These are phyloP conservation scores for Sinocyclocheilus anophthalmus DNA, from an alignment of 2,113 vertebrate species.

Conservation along the genomic window DNA sequence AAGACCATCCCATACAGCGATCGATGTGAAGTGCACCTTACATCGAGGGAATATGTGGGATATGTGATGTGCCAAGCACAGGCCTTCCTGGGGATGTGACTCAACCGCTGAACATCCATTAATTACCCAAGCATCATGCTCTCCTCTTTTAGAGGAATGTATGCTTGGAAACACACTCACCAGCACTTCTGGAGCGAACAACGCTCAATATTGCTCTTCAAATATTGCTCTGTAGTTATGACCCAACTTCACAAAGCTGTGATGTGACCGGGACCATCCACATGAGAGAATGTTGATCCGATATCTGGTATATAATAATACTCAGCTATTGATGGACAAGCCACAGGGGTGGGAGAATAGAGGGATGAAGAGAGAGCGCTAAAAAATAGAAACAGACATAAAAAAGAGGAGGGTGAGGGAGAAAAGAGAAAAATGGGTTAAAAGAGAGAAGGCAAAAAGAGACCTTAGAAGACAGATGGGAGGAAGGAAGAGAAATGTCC, in stretches of 20 bases:
- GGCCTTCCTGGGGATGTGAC: constrained; percentile 27
- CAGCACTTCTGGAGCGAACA: background rate
- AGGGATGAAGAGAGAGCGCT: background rate
- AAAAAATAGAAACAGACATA: constrained; percentile 18
- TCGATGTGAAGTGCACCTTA: constrained; percentile 27
- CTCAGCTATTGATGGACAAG: constrained; percentile 48
- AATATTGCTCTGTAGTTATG: constrained; percentile 9
- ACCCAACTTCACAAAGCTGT: constrained; percentile 47
- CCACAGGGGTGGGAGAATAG: constrained; percentile 29
- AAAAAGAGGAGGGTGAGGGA: background rate
- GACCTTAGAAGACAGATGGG: background rate
- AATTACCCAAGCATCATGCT: background rate
- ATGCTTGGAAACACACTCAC: background rate
- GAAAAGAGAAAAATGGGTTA: constrained; percentile 6
- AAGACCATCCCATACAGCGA: background rate
- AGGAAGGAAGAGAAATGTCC: constrained; percentile 17
- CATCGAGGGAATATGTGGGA: background rate
- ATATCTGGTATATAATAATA: constrained; percentile 48
- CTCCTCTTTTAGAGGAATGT: constrained; percentile 3
- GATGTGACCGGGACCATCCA: constrained; percentile 9
- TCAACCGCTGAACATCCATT: constrained; percentile 20
- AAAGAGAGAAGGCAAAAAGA: background rate
- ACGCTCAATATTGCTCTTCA: background rate
- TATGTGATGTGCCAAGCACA: background rate
- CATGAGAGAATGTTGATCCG: constrained; percentile 43